phyloP scores from a whole-genome alignment of 2,888 invertebrate species.

The Lydus trimaculatus region DNA sequence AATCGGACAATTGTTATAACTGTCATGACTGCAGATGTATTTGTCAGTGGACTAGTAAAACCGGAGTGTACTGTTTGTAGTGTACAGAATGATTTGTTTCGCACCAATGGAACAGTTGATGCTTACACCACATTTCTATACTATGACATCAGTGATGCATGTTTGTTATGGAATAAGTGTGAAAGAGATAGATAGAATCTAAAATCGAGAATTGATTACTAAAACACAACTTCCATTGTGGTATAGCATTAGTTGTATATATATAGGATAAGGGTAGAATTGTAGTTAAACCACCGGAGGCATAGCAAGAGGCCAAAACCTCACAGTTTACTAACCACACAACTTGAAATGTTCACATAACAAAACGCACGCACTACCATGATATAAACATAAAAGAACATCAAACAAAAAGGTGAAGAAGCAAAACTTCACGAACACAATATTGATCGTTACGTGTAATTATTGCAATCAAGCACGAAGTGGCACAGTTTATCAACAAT shows the following conservation, averaged over 20 bases:
- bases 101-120: conserved; percentile 42
- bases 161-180: background rate
- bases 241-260: background rate
- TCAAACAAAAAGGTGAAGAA: background rate
- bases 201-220: background rate
- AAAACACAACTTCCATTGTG: background rate
- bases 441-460: background rate
- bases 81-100: conserved; percentile 49
- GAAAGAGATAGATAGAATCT: background rate
- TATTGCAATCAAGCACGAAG: background rate
- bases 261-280: background rate
- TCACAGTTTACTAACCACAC: background rate
- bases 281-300: background rate
- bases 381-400: background rate
- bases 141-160: conserved; percentile 20
- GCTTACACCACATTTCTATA: conserved; percentile 43
- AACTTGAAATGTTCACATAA: background rate
- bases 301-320: background rate
- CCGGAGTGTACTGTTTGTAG: too few species aligned
- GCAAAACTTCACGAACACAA: background rate
- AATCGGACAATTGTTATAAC: conserved; percentile 47
- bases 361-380: conserved; percentile 5
- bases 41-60: conserved; percentile 41
- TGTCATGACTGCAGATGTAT: conserved; percentile 49
- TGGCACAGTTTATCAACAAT: background rate